Base-by-base conservation (phyloP, 2,888 invertebrate species). In the Diploptera punctata region DNA sequence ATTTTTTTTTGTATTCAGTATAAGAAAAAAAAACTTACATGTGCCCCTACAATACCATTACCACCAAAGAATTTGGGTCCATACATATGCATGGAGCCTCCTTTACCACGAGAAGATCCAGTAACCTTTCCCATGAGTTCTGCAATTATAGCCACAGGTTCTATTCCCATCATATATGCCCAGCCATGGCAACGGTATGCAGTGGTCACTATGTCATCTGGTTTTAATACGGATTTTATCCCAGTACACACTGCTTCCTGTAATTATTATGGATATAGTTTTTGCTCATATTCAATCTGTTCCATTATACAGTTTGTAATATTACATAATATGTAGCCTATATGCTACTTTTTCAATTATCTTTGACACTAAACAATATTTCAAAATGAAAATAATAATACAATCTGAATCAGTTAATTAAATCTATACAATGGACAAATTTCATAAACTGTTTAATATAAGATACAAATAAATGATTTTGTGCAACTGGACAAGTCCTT, bases 181-280 rank as follows among this genome's bases (percentile, higher is more conserved):
- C 98, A 99, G 13, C 98, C 99, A 80, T 99, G 99, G 77, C 95
- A 96, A 77, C 99, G 90, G 85, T 99, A 99, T 0, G 99, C 96
- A 0, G 99, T 98, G 78, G 99, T 99, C 5, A 98, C 92, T 0
- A 92, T 88, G 83, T 99, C 99, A 44, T 89, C 87, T 1, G 90
- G 87, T 1, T 93, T 89, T 85, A 99, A 81, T 2, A 86, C 83
- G 16, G 84, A 84, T 76, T 84, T 84, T 84, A 88, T 87, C 49
- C 89, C 89, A n/a, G 88, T 87, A 72, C 86, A 85, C 76, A 84
- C 82, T 0, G 88, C 89, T 81, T 88, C 88, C 85, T 87, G 77
- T 7, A 7, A 38, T 5, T 9, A 38, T 9, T 13, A 38, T 38
- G 38, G 7, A 38, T 9, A 9, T 13, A 38, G 7, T 38, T 38